These are phyloP conservation scores for Chrysemys picta DNA, from an alignment of 2,113 vertebrate genomes.

Conservation along the genomic window DNA sequence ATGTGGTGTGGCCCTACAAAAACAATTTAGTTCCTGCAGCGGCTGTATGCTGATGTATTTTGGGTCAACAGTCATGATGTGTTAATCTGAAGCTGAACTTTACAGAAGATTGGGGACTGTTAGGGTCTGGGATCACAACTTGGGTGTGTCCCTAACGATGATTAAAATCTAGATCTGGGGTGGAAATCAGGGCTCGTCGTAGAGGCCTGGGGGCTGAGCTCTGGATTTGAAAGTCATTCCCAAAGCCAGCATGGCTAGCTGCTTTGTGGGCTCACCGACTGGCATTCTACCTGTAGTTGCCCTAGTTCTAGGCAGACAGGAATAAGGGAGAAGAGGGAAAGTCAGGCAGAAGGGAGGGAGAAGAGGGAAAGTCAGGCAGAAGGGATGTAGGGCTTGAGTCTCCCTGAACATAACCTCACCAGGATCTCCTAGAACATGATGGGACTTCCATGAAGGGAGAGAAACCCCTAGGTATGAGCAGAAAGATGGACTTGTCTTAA, in stretches of 20 bases:
- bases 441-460: slow-evolving; percentile 41
- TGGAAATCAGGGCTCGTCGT: background rate
- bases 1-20: background rate
- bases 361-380: background rate
- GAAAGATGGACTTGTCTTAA: slow-evolving; percentile 39
- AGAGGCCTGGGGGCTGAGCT: background rate
- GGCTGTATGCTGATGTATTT: background rate
- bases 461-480: background rate
- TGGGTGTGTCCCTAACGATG: background rate
- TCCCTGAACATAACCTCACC: background rate
- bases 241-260: accelerated
- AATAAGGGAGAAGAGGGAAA: background rate
- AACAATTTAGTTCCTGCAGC: background rate
- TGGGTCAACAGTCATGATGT: background rate
- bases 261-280: background rate
- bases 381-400: background rate
- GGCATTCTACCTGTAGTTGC: slow-evolving; percentile 10
- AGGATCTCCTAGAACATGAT: background rate
- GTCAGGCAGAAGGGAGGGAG: background rate
- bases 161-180: background rate
- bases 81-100: background rate
- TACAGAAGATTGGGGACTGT: background rate
- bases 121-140: background rate
- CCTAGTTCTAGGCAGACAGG: background rate
- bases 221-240: background rate